Evolutionary conservation across 2,888 invertebrate species (phyloP), one percentile per base, ranked within the genome.

Genomic region (Capitulum mitella): DNA sequence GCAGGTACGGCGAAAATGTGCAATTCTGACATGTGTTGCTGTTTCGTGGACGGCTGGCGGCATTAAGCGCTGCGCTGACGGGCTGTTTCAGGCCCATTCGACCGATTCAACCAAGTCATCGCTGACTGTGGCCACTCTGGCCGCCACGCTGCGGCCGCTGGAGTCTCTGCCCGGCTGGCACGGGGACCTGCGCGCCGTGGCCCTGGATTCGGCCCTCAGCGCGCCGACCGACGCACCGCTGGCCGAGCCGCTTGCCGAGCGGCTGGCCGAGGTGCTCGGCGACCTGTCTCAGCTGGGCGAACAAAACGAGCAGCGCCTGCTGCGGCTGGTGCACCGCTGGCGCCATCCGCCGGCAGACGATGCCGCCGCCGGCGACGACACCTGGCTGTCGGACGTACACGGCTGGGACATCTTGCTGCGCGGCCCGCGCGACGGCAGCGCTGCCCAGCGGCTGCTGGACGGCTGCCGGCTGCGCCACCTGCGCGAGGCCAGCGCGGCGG

Each of bases 381-480:
- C 3, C 64, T 12, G 16, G 19, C 14, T 34, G 64, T 16, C 64
- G 1, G 64, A 5, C 16, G 64, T 34, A 5, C 37, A 29, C 40
- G 70, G 70, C 70, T 26, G 70, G 37, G 26, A 26, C 3, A 34
- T 37, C 3, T 10, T 37, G 26, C 32, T 3, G 34, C 64, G 34
- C 34, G 26, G 22, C 22, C 37, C 70, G 37, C 26, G 26, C 26
- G 70, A 26, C 40, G 37, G 40, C 37, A 37, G 37, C 37, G 37
- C 26, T 26, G 70, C 70, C 37, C 70, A 40, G 26, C 70, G 22
- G 26, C 70, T 70, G 70, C 37, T 70, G 70, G 70, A 70, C 40
- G 26, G 70, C 40, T 70, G 70, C 10, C 70, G 70, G 70, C 37
- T 70, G 70, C 70, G 40, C 40, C 70, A 70, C 22, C 40, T 70